Percentiles rank a stretch among this genome's conserved stretches.
These are phyloP conservation scores for Hexactinellida sp. DNA, from an alignment of 37 sponge, comb jelly and placozoan genomes.

Conservation along the genomic window DNA sequence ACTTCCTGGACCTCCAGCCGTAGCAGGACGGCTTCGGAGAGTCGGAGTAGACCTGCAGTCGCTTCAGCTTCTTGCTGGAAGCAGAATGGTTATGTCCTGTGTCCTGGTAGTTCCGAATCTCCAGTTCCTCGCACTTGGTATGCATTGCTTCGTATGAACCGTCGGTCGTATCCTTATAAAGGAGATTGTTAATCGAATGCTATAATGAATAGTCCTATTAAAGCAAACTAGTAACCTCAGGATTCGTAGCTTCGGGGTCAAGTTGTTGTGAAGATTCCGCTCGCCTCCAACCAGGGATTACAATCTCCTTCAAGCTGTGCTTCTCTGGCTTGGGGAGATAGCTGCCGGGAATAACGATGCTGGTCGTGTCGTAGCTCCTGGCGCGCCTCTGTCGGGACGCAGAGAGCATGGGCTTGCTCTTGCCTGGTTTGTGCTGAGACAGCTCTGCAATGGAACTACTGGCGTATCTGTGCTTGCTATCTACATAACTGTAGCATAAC, in stretches of 20 bases:
- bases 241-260: not conserved
- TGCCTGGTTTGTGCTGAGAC: not conserved
- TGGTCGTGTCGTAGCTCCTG: constrained; percentile 13
- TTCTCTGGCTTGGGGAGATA: not conserved
- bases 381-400: not conserved
- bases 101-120: not conserved
- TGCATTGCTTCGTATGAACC: not conserved
- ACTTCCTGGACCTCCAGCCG: not conserved
- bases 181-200: not conserved
- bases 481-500: too few relatives aligned
- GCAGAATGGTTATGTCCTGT: not conserved
- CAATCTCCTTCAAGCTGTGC: not conserved
- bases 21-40: not conserved
- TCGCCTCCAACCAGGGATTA: not conserved
- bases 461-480: not conserved
- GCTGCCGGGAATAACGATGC: not conserved
- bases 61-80: not conserved
- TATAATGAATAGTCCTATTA: not conserved
- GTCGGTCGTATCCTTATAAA: not conserved
- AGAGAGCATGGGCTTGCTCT: not conserved
- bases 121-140: not conserved
- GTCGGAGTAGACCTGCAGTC: not conserved
- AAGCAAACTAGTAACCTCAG: not conserved
- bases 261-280: not conserved
- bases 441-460: not conserved